phyloP scores from a whole-genome alignment of 2,888 invertebrate species.

The Tenthredo amoena region DNA sequence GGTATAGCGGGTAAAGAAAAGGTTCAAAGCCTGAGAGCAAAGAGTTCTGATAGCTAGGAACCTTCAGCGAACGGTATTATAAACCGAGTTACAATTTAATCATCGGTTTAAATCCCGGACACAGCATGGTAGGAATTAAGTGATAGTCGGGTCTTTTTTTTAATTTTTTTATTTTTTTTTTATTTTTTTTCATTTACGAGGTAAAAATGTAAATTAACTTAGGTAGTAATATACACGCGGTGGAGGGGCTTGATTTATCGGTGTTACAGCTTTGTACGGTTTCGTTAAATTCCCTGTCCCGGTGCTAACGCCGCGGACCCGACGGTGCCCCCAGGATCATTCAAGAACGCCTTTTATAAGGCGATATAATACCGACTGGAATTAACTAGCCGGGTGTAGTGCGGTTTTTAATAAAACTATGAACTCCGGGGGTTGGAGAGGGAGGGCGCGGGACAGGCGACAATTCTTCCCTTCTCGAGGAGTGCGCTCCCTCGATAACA shows the following conservation, averaged over 20 bases:
- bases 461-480: not conserved
- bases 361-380: not conserved
- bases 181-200: conserved; percentile 31
- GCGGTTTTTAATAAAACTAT: not conserved
- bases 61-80: not conserved
- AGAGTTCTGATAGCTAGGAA: not conserved
- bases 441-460: not conserved
- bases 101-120: conserved; percentile 45
- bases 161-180: not conserved
- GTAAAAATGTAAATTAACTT: conserved; percentile 44
- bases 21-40: too few species aligned
- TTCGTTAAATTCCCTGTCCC: not conserved
- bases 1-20: too few species aligned
- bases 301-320: not conserved
- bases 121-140: conserved; percentile 46
- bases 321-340: not conserved
- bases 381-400: not conserved
- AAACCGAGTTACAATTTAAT: conserved; percentile 42
- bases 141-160: conserved; percentile 34
- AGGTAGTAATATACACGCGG: conserved; percentile 24
- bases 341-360: not conserved
- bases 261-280: conserved; percentile 27
- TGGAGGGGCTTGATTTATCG: conserved; percentile 30
- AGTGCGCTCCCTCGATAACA: conserved; percentile 43
- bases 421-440: not conserved